Percentiles rank a stretch among this genome's conserved stretches.
These are phyloP conservation scores for Ailurus styani DNA, from an alignment of 2,113 vertebrate genomes.

Conservation along the genomic window DNA sequence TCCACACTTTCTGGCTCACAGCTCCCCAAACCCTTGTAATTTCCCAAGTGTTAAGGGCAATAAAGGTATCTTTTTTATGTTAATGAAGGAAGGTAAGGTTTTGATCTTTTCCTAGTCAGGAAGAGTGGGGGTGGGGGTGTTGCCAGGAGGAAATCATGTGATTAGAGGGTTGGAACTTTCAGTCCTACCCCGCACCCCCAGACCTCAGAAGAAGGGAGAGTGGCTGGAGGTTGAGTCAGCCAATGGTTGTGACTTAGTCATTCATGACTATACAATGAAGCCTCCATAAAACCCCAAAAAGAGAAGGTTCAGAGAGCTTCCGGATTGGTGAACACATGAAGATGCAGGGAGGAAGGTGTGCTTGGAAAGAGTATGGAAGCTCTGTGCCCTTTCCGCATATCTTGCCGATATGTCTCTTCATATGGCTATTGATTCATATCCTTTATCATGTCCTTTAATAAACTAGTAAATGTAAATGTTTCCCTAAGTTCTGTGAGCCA, in stretches of 20 bases:
- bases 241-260: neutral
- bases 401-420: neutral
- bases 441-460: neutral
- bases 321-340: neutral
- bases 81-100: neutral
- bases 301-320: neutral
- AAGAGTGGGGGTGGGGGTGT: neutral
- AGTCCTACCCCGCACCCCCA: rapidly evolving
- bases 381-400: neutral
- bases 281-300: neutral
- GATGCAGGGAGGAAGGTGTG: neutral
- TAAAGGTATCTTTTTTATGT: neutral
- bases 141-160: neutral
- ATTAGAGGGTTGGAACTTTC: neutral
- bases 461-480: neutral
- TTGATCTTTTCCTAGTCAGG: neutral
- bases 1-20: neutral
- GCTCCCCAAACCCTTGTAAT: neutral
- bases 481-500: neutral
- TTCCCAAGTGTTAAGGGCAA: neutral
- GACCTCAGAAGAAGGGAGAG: neutral
- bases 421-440: neutral
- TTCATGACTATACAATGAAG: neutral
- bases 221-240: neutral
- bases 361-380: neutral